Base-by-base conservation (phyloP, 1,140 invertebrate species). In the Calliphora vicina region DNA sequence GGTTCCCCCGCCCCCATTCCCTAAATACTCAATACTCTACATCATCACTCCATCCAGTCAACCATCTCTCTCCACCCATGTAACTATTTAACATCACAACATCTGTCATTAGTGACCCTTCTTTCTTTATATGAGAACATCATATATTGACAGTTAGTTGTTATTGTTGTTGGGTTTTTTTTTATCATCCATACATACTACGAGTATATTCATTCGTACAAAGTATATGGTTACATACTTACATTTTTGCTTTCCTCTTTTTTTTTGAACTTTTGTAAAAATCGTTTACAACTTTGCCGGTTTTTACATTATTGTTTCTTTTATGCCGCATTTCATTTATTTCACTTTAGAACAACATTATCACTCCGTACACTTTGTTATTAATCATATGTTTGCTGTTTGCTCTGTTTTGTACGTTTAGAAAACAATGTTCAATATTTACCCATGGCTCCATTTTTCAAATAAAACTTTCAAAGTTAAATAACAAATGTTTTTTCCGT, bases 91-190 rank as follows among this genome's bases (percentile, higher is more conserved):
- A 67, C 61, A 67, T 3, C 17, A 15, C n/a, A 67, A 67, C 61
- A 67, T 67, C 61, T 67, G 61, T 67, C 61, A 67, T 67, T 67
- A 67, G 61, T 67, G 61, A 67, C 61, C 61, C n/a, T 67, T 20
- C 61, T 20, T 67, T 23, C 20, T 20, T 25, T 9, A 17, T 35
- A 35, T 67, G 61, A 23, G 61, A 67, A 67, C 61, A 67, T 67
- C 61, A 67, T 67, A 67, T 23, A 67, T 67, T 67, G 57, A 67
- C 57, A 67, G 57, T 20, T 23, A 23, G 17, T 67, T 67, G 57
- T 67, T 67, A 17, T 67, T 67, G n/a, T 67, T 67, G 61, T 67
- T 67, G 17, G 15, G 6, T n/a, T 6, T n/a, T 57, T 57, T 17
- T 5, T 57, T 57, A 17, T 17, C 15, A 13, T 57, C n/a, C 35